These are phyloP conservation scores for Heliconius nattereri DNA, from an alignment of 1,140 invertebrate genomes.

Conservation along the genomic window DNA sequence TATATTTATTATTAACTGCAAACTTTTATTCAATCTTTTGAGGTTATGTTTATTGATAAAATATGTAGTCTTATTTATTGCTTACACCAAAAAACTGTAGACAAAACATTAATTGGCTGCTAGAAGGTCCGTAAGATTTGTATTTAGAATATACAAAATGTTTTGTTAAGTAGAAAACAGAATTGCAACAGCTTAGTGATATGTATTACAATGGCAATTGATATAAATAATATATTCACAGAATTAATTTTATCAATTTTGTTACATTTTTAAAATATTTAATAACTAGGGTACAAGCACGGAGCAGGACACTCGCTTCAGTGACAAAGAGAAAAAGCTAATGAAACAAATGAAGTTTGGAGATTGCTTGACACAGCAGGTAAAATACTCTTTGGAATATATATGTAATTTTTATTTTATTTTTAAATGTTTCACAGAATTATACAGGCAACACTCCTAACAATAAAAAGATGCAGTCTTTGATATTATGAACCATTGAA, in stretches of 20 bases:
- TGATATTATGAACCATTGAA: no score
- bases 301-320: conserved; percentile 99
- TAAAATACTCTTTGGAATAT: conserved; percentile 63
- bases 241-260: not conserved
- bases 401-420: not conserved
- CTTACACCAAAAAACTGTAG: no score
- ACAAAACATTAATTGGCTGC: no score
- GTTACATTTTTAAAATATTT: not conserved
- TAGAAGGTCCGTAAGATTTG: no score
- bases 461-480: not conserved
- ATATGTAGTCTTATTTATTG: not conserved
- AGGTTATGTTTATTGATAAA: not conserved
- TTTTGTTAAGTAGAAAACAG: no score
- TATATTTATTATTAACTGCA: not conserved
- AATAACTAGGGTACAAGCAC: conserved; percentile 94
- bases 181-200: no score
- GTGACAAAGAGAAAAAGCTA: conserved; percentile 99
- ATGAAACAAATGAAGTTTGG: conserved; percentile 99
- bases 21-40: not conserved
- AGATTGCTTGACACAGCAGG: conserved; percentile 94
- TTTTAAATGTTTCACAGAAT: not conserved
- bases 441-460: not conserved
- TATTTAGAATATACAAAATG: no score
- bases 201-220: no score
- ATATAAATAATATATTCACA: no score